Base-by-base conservation (phyloP, 2,797 vertebrate genomes). In the Cetoscarus ocellatus region DNA sequence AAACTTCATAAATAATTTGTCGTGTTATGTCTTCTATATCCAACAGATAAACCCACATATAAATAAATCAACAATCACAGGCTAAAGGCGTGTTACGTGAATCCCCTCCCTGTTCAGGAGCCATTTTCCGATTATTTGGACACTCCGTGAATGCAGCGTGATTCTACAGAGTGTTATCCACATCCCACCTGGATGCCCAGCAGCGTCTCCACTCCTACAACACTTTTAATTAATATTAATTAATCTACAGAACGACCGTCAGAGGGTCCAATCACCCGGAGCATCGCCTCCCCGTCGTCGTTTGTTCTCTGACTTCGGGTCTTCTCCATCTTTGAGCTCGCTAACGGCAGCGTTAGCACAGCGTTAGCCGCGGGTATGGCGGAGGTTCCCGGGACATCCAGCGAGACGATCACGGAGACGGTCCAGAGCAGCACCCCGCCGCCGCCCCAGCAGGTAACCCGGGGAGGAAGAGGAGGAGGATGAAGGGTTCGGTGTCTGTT, bases 331-430 rank as follows among this genome's bases (percentile, higher is more conserved):
- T 10, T 43, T 13, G 50, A 60, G 17, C 57, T 43, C 79, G 86
- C 74, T 88, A 86, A 75, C 78, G 49, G 56, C 68, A 73, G 74
- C 77, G 84, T 85, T 91, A 82, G 88, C 80, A 56, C 17, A 82
- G 69, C 61, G 79, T 27, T 27, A 27, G 83, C 88, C 63, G 17
- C 64, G 82, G 86, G 86, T 75, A 95, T 95, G 95, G 93, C 94
- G 88, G 95, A 95, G 93, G 91, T 92, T 82, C 91, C 91, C 50
- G 91, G 94, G 76, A 94, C 93, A 75, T 94, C 94, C 17, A 95
- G 94, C 77, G 95, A 95, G 77, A 95, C 94, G 69, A 94, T 95
- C 77, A 95, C 95, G 67, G 94, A 95, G 93, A 95, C 95, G 0
- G 91, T 95, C 39, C 79, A 91, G 84, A 87, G 86, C 0, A 89